Evolutionary conservation across 2,888 invertebrate species (phyloP).

Genomic region (Lycia hirtaria): DNA sequence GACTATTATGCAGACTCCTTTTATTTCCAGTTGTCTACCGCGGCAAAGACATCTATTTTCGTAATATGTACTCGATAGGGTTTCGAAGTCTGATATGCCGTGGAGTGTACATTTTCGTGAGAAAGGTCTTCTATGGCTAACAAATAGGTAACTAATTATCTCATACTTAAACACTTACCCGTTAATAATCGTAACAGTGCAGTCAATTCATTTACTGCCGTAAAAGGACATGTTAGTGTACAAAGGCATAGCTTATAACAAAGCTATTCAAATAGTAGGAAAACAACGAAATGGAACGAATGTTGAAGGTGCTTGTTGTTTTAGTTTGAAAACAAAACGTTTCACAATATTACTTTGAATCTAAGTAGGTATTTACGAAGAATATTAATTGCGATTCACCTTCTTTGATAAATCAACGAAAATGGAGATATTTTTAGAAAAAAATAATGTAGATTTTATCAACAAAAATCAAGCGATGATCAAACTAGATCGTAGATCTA

Average conservation of each 20-base stretch:
- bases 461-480: too few species aligned
- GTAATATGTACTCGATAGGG: too few species aligned
- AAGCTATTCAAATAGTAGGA: not conserved
- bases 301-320: conserved; percentile 8
- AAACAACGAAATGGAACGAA: conserved; percentile 7
- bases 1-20: too few species aligned
- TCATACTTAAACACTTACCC: not conserved
- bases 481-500: too few species aligned
- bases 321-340: not conserved
- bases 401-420: too few species aligned
- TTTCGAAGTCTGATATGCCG: too few species aligned
- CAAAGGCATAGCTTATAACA: not conserved
- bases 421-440: too few species aligned
- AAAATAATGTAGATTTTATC: too few species aligned
- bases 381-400: not conserved
- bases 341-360: not conserved
- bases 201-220: not conserved
- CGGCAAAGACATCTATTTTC: too few species aligned
- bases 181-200: not conserved
- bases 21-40: too few species aligned
- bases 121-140: too few species aligned
- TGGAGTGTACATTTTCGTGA: too few species aligned
- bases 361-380: not conserved
- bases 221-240: conserved; percentile 12
- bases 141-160: not conserved